phyloP scores from a whole-genome alignment of 1,140 invertebrate genomes.

The Drosophila kikkawai region DNA sequence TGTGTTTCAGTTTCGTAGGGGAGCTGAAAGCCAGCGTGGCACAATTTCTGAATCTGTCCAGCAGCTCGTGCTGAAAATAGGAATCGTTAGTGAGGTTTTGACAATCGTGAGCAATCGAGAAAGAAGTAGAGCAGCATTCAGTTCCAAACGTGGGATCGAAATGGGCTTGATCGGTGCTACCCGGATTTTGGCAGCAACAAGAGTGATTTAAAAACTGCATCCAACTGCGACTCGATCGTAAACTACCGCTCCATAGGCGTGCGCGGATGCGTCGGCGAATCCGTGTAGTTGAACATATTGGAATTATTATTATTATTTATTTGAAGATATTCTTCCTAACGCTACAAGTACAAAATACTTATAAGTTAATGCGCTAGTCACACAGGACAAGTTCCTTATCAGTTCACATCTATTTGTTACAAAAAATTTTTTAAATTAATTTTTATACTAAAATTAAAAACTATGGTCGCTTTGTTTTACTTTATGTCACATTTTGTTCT shows the following conservation, averaged over 20 bases:
- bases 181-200: neutral
- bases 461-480: neutral
- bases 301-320: no score
- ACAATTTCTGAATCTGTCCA: conserved; percentile 1
- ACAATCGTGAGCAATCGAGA: no score
- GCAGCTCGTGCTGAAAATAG: neutral
- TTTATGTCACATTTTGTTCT: neutral
- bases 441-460: neutral
- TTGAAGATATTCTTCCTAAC: no score
- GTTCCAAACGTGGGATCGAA: neutral
- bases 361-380: no score
- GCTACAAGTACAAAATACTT: no score
- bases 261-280: neutral
- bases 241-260: neutral
- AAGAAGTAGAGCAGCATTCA: neutral
- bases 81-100: no score
- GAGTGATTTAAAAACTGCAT: neutral
- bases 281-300: neutral
- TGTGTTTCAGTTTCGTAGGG: no score
- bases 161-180: neutral
- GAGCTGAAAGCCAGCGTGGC: neutral
- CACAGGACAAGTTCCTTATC: no score
- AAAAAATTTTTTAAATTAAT: neutral
- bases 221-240: neutral
- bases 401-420: no score